Conservation (phyloP, 1,140 invertebrate genomes). For the Hesperophylax magnus region DNA sequence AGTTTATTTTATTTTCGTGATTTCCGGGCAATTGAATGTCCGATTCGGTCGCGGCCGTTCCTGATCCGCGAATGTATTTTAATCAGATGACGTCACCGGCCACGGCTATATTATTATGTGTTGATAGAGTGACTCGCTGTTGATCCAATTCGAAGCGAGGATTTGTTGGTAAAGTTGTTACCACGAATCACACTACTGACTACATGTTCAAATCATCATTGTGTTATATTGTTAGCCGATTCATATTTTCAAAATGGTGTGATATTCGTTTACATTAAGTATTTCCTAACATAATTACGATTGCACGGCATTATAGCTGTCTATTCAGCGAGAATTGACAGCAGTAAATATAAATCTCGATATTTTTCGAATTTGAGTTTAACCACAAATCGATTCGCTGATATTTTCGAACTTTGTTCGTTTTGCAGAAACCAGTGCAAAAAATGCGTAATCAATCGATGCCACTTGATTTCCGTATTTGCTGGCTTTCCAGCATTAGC, state of each 20-base stretch:
- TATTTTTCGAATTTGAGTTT: too few relatives aligned
- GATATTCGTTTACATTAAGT: slow-evolving; percentile 34
- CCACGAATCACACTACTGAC: slow-evolving; percentile 31
- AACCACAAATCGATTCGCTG: background rate
- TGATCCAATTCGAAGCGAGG: slow-evolving; percentile 33
- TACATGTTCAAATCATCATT: slow-evolving; percentile 42
- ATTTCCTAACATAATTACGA: slow-evolving; percentile 15
- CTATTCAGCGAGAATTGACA: slow-evolving; percentile 11
- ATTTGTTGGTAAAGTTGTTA: slow-evolving; percentile 44
- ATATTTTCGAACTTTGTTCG: slow-evolving; percentile 22
- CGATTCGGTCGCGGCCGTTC: too few relatives aligned
- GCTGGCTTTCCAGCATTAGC: too few relatives aligned
- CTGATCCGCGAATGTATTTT: slow-evolving; percentile 5
- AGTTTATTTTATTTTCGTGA: too few relatives aligned
- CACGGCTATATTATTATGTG: slow-evolving; percentile 7
- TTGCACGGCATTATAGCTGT: background rate
- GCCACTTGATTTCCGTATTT: slow-evolving; percentile 19
- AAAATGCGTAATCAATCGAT: slow-evolving; percentile 20
- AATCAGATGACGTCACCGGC: slow-evolving; percentile 41
- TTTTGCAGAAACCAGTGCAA: slow-evolving; percentile 16
- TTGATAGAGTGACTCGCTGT: slow-evolving; percentile 21
- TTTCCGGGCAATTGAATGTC: too few relatives aligned
- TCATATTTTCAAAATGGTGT: slow-evolving; percentile 42
- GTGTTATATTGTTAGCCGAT: slow-evolving; percentile 44
- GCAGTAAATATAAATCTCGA: background rate